Evolutionary conservation across 92 coral and sea anemone genomes (phyloP).

Genomic region (Meandrina meandrites): DNA sequence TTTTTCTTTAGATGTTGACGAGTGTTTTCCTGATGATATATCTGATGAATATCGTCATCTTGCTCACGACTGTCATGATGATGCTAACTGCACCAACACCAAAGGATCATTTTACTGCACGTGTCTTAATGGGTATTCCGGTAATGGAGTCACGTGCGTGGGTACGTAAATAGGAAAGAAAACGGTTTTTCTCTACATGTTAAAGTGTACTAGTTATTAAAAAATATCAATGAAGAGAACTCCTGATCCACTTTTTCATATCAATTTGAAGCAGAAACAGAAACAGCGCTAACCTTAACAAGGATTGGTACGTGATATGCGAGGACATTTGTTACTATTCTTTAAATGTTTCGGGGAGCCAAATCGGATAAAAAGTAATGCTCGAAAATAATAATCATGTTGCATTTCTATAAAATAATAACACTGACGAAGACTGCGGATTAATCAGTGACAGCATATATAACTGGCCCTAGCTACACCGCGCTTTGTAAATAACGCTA

Average conservation of each 20-base stretch:
- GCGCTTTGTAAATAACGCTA: no score
- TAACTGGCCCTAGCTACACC: no score
- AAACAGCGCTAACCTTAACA: neutral
- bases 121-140: conserved; percentile 78
- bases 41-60: conserved; percentile 19
- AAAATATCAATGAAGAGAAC: neutral
- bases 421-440: no score
- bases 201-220: neutral
- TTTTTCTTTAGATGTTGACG: conserved; percentile 37
- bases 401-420: no score
- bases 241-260: conserved; percentile 4
- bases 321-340: no score
- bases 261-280: neutral
- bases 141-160: conserved; percentile 68
- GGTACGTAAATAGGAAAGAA: conserved; percentile 30
- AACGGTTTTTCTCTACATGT: conserved; percentile 17
- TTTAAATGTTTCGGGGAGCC: no score
- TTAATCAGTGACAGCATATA: no score
- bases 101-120: conserved; percentile 81
- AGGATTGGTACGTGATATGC: no score
- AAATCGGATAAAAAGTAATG: no score
- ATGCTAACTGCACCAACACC: conserved; percentile 78
- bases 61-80: conserved; percentile 72
- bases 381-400: no score
- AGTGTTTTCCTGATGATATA: conserved; percentile 45